A percentile compares a stretch with the other conserved stretches of the same genome.
Evolutionary conservation across 2,113 vertebrate genomes (phyloP).

Genomic region (Mus pahari): DNA sequence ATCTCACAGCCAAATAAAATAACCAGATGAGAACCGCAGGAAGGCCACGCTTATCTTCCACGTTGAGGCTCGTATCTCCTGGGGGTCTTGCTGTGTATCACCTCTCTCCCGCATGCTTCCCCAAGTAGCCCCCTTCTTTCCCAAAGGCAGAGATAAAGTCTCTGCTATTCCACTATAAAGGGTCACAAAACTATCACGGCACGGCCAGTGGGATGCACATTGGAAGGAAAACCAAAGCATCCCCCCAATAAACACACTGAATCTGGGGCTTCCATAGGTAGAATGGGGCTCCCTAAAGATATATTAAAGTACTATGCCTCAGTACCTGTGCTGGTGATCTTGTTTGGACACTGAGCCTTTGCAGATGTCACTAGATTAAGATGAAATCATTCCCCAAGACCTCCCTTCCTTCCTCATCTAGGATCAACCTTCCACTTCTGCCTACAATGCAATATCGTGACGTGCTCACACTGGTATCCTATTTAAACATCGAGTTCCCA

Average conservation of each 20-base stretch:
- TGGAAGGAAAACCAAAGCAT: neutral
- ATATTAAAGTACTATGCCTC: neutral
- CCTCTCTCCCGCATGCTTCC: neutral
- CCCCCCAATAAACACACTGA: neutral
- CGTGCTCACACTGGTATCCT: neutral
- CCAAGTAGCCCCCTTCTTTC: neutral
- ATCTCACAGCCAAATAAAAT: conserved; percentile 40
- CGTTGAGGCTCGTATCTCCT: neutral
- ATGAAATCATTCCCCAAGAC: neutral
- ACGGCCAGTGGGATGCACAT: neutral
- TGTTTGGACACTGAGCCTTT: neutral
- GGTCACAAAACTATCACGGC: neutral
- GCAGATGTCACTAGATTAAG: neutral
- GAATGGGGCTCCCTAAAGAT: neutral
- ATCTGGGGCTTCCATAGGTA: neutral
- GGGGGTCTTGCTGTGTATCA: neutral
- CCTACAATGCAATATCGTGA: neutral
- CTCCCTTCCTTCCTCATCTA: neutral
- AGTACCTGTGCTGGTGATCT: neutral
- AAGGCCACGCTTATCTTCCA: neutral
- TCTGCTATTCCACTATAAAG: neutral
- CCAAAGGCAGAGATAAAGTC: neutral
- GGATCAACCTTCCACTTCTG: neutral
- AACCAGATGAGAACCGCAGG: neutral
- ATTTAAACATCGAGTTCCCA: neutral